Evolutionary conservation across 2,888 invertebrate species (phyloP).

Genomic region (Sinohyriopsis cumingii): DNA sequence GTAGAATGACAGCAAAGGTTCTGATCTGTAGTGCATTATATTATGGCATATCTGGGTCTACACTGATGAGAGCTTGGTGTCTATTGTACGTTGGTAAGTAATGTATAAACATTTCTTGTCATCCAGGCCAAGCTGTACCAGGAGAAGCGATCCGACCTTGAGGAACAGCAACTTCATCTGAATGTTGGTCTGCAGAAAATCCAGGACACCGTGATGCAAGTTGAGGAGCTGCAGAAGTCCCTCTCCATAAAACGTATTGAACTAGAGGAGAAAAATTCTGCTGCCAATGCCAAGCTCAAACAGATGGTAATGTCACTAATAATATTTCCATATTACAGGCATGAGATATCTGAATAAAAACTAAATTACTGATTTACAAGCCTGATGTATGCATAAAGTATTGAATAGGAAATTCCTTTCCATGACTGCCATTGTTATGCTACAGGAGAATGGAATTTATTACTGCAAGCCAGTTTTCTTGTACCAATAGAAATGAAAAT

Average conservation of each 20-base stretch:
- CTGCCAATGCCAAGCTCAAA: slow-evolving; percentile 98
- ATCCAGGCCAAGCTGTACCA: slow-evolving; percentile 87
- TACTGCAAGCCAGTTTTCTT: no score
- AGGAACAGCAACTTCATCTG: slow-evolving; percentile 98
- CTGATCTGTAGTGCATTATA: no score
- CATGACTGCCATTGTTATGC: no score
- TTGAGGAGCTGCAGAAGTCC: slow-evolving; percentile 99
- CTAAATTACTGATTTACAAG: no score
- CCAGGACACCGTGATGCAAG: slow-evolving; percentile 98
- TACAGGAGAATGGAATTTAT: no score
- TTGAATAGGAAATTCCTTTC: no score
- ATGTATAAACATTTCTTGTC: background rate
- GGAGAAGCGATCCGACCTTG: slow-evolving; percentile 97
- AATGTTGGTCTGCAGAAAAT: slow-evolving; percentile 99
- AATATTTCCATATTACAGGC: slow-evolving; percentile 5
- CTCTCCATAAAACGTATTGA: slow-evolving; percentile 91
- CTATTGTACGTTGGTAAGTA: background rate
- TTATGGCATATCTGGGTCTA: no score
- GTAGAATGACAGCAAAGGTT: no score
- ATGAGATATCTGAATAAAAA: no score
- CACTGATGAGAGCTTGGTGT: background rate
- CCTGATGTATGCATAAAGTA: no score
- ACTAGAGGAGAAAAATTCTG: slow-evolving; percentile 95
- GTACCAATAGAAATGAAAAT: no score
- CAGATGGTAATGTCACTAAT: slow-evolving; percentile 86